Evolutionary conservation across 2,888 invertebrate species (phyloP).

Genomic region (Hesperia comma): DNA sequence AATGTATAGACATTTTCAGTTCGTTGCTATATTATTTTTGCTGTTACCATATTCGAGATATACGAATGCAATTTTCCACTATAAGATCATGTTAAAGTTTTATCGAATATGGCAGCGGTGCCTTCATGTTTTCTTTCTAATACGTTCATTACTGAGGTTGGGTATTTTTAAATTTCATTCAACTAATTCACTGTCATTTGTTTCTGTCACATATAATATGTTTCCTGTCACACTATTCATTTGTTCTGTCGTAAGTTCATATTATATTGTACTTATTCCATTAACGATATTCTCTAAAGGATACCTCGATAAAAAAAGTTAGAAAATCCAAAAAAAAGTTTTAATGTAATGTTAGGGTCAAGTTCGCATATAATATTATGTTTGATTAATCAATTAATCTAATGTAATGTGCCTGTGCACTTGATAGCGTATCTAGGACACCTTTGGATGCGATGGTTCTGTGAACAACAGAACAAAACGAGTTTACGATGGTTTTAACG

Average conservation of each 20-base stretch:
- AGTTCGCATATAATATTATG: conserved; percentile 79
- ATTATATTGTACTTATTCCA: conserved; percentile 82
- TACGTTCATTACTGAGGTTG: conserved; percentile 66
- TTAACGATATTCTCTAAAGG: conserved; percentile 80
- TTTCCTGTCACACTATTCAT: conserved; percentile 52
- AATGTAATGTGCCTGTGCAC: conserved; percentile 79
- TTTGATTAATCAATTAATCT: conserved; percentile 76
- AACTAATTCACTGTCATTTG: conserved; percentile 67
- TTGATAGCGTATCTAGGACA: conserved; percentile 65
- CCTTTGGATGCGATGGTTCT: conserved; percentile 50
- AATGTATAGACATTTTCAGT: conserved; percentile 71
- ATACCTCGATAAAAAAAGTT: conserved; percentile 61
- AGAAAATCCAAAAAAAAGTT: conserved; percentile 67
- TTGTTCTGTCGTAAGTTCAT: conserved; percentile 73
- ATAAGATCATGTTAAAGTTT: conserved; percentile 35
- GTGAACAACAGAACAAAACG: conserved; percentile 52
- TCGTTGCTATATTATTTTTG: conserved; percentile 60
- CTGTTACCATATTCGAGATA: conserved; percentile 16
- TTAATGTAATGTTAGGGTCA: conserved; percentile 58
- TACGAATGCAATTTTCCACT: not conserved
- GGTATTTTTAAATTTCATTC: conserved; percentile 65
- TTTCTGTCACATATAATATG: conserved; percentile 60
- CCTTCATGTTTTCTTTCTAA: conserved; percentile 48
- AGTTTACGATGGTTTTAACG: conserved; percentile 54
- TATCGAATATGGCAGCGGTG: conserved; percentile 25